Evolutionary conservation across 2,113 vertebrate species (phyloP).

Genomic region (Eidolon helvum): DNA sequence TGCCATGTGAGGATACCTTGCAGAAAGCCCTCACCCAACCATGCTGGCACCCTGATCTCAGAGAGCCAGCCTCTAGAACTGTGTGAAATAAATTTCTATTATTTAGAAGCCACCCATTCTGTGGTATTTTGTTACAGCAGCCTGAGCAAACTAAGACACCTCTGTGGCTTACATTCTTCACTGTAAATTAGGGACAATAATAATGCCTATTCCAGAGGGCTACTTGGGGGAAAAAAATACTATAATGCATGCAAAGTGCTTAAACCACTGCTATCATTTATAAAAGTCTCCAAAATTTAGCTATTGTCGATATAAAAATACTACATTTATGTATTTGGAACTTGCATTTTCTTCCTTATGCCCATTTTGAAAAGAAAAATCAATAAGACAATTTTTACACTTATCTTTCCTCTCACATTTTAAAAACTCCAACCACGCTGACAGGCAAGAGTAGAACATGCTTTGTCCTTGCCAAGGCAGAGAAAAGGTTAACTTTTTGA

Average conservation of each 20-base stretch:
- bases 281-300: not conserved
- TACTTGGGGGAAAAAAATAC: not conserved
- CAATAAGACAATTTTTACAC: not conserved
- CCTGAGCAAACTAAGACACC: not conserved
- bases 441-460: not conserved
- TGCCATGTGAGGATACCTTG: too few species aligned
- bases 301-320: not conserved
- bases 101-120: not conserved
- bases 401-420: conserved; percentile 16
- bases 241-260: not conserved
- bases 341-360: not conserved
- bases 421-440: not conserved
- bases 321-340: not conserved
- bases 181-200: not conserved
- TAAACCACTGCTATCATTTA: not conserved
- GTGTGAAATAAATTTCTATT: not conserved
- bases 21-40: not conserved
- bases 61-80: not conserved
- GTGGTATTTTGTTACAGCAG: not conserved
- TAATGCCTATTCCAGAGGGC: not conserved
- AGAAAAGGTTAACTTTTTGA: conserved; percentile 70
- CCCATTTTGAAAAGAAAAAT: conserved; percentile 19
- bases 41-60: not conserved
- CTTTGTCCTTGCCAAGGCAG: conserved; percentile 48
- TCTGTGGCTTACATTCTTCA: not conserved